Evolutionary conservation across 2,113 vertebrate species (phyloP).

Genomic region (Pterocles burchelli): DNA sequence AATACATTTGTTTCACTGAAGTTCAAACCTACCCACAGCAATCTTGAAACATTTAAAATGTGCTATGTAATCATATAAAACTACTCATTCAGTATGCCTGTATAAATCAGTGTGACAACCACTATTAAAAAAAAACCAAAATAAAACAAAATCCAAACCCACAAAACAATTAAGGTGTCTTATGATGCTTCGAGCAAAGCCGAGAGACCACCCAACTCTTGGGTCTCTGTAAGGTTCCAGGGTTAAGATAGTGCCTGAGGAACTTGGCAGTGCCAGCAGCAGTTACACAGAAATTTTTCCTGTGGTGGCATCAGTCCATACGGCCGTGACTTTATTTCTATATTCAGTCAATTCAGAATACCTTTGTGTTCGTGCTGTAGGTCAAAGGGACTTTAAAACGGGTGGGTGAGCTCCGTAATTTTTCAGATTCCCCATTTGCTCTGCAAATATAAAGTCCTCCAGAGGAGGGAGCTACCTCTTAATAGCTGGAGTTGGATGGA

Average conservation of each 20-base stretch:
- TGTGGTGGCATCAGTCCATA: background rate
- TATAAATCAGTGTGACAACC: background rate
- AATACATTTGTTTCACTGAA: background rate
- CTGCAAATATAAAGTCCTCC: background rate
- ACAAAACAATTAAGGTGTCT: background rate
- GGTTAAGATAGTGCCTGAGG: rapidly evolving
- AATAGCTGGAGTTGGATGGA: background rate
- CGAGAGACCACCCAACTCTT: background rate
- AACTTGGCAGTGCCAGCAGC: rapidly evolving
- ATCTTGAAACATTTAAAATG: background rate
- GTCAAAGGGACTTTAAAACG: background rate
- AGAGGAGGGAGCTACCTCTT: conserved; percentile 53
- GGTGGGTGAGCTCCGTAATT: background rate
- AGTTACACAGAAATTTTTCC: background rate
- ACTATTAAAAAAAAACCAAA: background rate
- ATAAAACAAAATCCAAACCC: too few species aligned
- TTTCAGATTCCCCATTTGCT: background rate
- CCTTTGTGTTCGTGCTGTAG: background rate
- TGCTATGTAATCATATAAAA: background rate
- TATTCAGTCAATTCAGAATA: background rate
- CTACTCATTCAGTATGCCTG: background rate
- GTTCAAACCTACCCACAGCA: background rate
- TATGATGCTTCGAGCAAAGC: background rate
- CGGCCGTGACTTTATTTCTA: rapidly evolving
- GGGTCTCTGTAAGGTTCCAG: background rate